Conservation (phyloP, 2,888 invertebrate species). For the Xiphydria camelus region DNA sequence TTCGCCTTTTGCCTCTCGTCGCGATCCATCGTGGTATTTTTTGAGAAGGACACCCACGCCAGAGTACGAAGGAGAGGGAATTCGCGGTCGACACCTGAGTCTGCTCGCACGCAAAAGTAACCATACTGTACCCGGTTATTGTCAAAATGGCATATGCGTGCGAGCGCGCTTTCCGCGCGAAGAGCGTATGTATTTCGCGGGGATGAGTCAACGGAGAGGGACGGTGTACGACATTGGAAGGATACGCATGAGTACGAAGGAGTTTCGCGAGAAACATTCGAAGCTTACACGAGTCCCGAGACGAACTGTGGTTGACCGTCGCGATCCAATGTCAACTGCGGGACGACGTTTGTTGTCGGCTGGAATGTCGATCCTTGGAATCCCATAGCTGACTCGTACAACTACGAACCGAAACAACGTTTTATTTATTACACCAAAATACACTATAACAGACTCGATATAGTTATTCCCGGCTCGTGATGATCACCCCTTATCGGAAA, state of each 20-base stretch:
- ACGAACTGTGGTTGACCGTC: conserved; percentile 66
- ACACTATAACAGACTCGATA: background rate
- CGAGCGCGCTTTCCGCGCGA: conserved; percentile 24
- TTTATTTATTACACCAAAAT: background rate
- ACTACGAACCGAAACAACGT: conserved; percentile 52
- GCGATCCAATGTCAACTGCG: conserved; percentile 62
- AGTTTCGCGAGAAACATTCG: conserved; percentile 3
- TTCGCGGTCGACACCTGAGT: background rate
- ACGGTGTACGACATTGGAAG: conserved; percentile 39
- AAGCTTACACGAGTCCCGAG: conserved; percentile 65
- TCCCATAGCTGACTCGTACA: conserved; percentile 67
- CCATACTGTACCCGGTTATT: conserved; percentile 49
- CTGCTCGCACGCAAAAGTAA: conserved; percentile 18
- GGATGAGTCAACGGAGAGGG: conserved; percentile 31
- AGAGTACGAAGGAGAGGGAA: background rate
- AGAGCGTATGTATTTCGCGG: background rate
- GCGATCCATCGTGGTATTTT: too few species aligned
- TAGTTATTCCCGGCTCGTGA: background rate
- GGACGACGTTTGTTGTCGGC: conserved; percentile 47
- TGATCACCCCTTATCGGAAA: too few species aligned
- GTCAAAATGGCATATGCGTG: conserved; percentile 51
- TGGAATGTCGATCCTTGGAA: conserved; percentile 64
- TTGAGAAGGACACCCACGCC: background rate
- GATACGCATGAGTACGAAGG: conserved; percentile 36
- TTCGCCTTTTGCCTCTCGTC: too few species aligned